These are phyloP conservation scores for Lacerta viridis DNA, from an alignment of 2,797 vertebrate species.

Conservation along the genomic window DNA sequence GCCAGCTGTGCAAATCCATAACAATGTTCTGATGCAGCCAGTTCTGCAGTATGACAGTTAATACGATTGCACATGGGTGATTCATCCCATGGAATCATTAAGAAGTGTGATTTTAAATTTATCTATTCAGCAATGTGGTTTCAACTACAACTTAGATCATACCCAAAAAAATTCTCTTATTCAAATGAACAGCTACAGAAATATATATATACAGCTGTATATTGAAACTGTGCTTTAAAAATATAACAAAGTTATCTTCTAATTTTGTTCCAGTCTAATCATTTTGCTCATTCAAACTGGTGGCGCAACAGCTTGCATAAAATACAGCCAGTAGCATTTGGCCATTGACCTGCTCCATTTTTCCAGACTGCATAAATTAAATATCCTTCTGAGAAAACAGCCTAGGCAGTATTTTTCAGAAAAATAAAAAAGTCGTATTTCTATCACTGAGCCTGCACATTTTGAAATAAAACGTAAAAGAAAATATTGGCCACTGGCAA, in stretches of 20 bases:
- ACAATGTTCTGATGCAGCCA: not conserved
- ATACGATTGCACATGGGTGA: not conserved
- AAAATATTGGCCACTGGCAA: constrained; percentile 33
- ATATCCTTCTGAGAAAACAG: constrained; percentile 29
- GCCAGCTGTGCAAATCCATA: not conserved
- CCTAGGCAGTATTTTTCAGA: constrained; percentile 50
- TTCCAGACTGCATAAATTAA: constrained; percentile 45
- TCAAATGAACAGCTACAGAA: not conserved
- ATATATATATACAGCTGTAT: not conserved
- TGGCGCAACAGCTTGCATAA: not conserved
- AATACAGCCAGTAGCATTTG: not conserved
- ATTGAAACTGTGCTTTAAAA: not conserved
- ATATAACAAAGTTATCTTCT: not conserved
- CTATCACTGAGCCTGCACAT: constrained; percentile 13
- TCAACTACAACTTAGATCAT: not conserved
- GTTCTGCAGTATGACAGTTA: not conserved
- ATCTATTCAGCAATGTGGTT: not conserved
- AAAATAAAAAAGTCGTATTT: constrained; percentile 18
- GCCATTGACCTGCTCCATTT: constrained; percentile 35
- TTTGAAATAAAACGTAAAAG: not conserved
- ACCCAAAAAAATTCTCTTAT: not conserved
- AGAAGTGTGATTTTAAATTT: not conserved
- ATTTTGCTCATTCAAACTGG: not conserved
- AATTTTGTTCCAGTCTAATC: not conserved
- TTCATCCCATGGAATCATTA: not conserved